Evolutionary conservation across 1,140 invertebrate species (phyloP).

Genomic region (Pristionchus pacificus): DNA sequence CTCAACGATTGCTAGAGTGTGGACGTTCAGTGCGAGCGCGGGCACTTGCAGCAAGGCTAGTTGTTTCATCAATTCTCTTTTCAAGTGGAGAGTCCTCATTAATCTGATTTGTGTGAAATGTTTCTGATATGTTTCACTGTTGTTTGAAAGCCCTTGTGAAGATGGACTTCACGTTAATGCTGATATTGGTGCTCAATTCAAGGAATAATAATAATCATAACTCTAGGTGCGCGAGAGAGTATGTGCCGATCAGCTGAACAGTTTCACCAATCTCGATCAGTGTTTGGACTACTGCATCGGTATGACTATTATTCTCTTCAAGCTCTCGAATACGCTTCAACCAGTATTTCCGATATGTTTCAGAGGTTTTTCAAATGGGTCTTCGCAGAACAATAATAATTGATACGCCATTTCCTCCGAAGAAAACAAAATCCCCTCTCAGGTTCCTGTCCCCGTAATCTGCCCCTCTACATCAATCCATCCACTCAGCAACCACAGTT

Average conservation of each 20-base stretch:
- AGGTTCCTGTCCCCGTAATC: slow-evolving; percentile 28
- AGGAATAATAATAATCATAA: too few relatives aligned
- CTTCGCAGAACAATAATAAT: too few relatives aligned
- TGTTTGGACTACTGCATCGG: slow-evolving; percentile 40
- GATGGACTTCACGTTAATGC: slow-evolving; percentile 9
- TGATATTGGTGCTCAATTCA: slow-evolving; percentile 30
- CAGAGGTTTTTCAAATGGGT: too few relatives aligned
- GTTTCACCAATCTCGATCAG: slow-evolving; percentile 38
- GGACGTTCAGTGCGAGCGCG: too few relatives aligned
- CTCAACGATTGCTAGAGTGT: too few relatives aligned
- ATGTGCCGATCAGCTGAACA: slow-evolving; percentile 38
- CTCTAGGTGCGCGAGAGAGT: slow-evolving; percentile 29
- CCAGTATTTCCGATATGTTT: too few relatives aligned
- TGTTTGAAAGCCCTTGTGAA: slow-evolving; percentile 27
- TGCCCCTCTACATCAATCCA: slow-evolving; percentile 31
- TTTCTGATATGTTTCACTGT: slow-evolving; percentile 35
- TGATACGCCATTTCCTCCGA: too few relatives aligned
- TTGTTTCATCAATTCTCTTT: too few relatives aligned
- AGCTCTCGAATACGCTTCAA: too few relatives aligned
- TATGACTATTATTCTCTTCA: background rate
- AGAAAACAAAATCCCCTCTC: background rate
- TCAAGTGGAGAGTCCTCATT: background rate
- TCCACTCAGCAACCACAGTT: slow-evolving; percentile 33
- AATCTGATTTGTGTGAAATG: slow-evolving; percentile 15
- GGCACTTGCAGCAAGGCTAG: too few relatives aligned